phyloP scores from a whole-genome alignment of 2,113 vertebrate species.

The Labeo rohita region DNA sequence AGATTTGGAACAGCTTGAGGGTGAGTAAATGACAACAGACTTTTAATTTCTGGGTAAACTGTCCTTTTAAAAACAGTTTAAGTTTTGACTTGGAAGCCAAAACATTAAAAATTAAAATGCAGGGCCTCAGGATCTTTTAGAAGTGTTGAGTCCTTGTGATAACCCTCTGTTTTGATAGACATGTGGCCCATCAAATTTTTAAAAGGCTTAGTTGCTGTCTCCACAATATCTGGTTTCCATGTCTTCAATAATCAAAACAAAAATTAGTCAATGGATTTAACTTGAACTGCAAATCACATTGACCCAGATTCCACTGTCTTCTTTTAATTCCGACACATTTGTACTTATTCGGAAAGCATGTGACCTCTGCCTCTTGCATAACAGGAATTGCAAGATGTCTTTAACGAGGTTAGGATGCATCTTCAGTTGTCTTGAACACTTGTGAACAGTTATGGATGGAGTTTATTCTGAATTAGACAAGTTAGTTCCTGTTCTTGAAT shows the following conservation, averaged over 20 bases:
- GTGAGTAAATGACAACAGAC: neutral
- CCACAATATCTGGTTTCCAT: neutral
- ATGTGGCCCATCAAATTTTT: neutral
- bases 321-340: neutral
- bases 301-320: conserved; percentile 9
- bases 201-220: neutral
- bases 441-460: neutral
- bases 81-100: neutral
- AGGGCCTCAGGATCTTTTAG: neutral
- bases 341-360: neutral
- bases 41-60: neutral
- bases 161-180: neutral
- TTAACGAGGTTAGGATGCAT: neutral
- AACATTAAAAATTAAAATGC: neutral
- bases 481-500: neutral
- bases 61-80: neutral
- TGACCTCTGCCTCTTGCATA: neutral
- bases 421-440: neutral
- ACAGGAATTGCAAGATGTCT: neutral
- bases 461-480: neutral
- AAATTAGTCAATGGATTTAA: neutral
- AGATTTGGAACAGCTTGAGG: neutral
- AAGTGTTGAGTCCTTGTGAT: neutral
- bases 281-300: neutral
- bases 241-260: neutral